These are phyloP conservation scores for Amiota minor DNA, from an alignment of 2,888 invertebrate genomes.

Conservation along the genomic window DNA sequence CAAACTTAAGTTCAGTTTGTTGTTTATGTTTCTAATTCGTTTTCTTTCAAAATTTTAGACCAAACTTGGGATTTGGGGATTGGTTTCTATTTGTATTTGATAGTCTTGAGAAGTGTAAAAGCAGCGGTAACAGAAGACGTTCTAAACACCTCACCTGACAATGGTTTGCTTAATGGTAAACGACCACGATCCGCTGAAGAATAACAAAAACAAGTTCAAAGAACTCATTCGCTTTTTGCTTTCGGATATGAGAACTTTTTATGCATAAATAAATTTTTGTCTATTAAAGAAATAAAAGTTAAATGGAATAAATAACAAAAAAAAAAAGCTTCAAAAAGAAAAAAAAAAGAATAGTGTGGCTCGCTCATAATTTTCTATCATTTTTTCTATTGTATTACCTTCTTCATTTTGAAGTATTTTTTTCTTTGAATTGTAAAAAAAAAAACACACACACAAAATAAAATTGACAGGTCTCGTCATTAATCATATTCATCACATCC, in stretches of 20 bases:
- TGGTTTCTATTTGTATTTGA: constrained; percentile 35
- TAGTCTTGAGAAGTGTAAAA: constrained; percentile 20
- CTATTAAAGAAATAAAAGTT: background rate
- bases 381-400: too few species aligned
- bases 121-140: background rate
- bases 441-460: too few species aligned
- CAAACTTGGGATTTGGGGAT: constrained; percentile 54
- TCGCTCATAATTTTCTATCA: too few species aligned
- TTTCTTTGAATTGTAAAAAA: too few species aligned
- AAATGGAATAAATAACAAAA: background rate
- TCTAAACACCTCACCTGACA: background rate
- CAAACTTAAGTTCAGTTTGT: background rate
- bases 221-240: constrained; percentile 50
- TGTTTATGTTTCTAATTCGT: constrained; percentile 6
- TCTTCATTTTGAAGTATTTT: too few species aligned
- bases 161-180: constrained; percentile 13
- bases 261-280: background rate
- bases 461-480: too few species aligned
- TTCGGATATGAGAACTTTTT: constrained; percentile 10
- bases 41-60: constrained; percentile 27
- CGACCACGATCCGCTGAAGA: constrained; percentile 32
- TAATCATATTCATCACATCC: too few species aligned
- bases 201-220: constrained; percentile 55
- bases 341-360: too few species aligned
- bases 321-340: background rate